A percentile compares a stretch with the other conserved stretches of the same genome.
phyloP scores from a whole-genome alignment of 2,888 invertebrate genomes.

The Nasonia oneida region DNA sequence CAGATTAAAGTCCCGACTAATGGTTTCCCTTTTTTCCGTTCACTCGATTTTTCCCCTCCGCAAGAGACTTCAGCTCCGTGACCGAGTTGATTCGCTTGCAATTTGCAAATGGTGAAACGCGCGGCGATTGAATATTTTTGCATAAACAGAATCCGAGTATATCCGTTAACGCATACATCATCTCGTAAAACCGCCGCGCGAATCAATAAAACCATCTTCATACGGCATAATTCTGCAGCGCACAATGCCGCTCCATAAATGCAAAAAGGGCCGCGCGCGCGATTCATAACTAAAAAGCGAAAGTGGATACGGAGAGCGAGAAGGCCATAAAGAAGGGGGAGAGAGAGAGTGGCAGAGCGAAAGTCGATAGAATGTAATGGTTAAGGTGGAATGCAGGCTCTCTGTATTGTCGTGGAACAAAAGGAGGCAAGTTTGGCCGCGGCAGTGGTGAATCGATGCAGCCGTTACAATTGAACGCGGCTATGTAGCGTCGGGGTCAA shows the following conservation, averaged over 20 bases:
- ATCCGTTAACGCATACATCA: too few relatives aligned
- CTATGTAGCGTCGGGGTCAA: slow-evolving; percentile 48
- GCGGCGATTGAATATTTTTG: background rate
- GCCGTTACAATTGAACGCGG: slow-evolving; percentile 62
- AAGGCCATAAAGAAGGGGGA: background rate
- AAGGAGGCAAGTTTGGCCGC: slow-evolving; percentile 62
- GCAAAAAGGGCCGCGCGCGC: too few relatives aligned
- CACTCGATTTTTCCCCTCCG: background rate
- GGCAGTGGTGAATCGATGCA: slow-evolving; percentile 54
- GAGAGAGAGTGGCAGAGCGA: background rate
- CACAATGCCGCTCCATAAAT: too few relatives aligned
- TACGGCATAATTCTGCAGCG: background rate
- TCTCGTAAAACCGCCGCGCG: background rate
- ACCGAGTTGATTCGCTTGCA: background rate
- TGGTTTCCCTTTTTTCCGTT: slow-evolving; percentile 28
- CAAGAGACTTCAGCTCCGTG: background rate
- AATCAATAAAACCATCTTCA: background rate
- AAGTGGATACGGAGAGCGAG: background rate
- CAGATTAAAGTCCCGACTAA: slow-evolving; percentile 27
- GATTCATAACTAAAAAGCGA: background rate
- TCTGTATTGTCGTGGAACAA: slow-evolving; percentile 58
- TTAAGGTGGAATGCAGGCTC: slow-evolving; percentile 31
- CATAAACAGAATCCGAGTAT: too few relatives aligned
- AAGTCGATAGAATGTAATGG: slow-evolving; percentile 38
- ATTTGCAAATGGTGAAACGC: background rate